Evolutionary conservation across 2,888 invertebrate species (phyloP), one percentile per base, ranked within the genome.

Genomic region (Caenorhabditis drosophilae): DNA sequence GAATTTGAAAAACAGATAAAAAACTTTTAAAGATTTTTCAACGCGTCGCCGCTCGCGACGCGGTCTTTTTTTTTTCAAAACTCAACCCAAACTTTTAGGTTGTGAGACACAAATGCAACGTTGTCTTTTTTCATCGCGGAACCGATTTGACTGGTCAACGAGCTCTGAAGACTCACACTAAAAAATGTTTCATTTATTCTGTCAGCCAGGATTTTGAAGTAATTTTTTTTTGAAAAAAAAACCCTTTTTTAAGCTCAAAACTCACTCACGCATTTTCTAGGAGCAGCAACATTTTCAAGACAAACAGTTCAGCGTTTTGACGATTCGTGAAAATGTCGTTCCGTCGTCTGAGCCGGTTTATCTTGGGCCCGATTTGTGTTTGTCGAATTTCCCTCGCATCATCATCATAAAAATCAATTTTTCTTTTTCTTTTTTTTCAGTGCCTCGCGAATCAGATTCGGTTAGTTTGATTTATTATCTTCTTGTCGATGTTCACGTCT

Each of bases 171-270:
- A 3, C 56, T 23, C 40, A 44, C 52, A 55, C 44, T 3, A 34
- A 27, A n/a, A 66, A 66, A 31, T 66, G 66, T 41, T 52, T 56
- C 15, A 47, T 66, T 0, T 66, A 66, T 26, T 66, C 66, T 18
- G 40, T 66, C 40, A 59, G 59, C 27, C 44, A 55, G 15, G 35
- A 41, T 18, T 59, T 58, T 44, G 49, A 42, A 27, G 58, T 52
- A 2, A n/a, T 7, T 23, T 44, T 25, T 26, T 2, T 22, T n/a
- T n/a, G n/a, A n/a, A n/a, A 12, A 18, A 15, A 22, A 12, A 4
- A 20, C 23, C 18, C 4, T 15, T 25, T 18, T 20, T 40, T 3
- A 15, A 20, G 40, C 11, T 18, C 40, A 40, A 18, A 40, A 44
- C n/a, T 36, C 15, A 36, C 12, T 36, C 36, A n/a, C n/a, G n/a